Conservation (phyloP, 2,113 vertebrate genomes). For the Glaucidium brasilianum region DNA sequence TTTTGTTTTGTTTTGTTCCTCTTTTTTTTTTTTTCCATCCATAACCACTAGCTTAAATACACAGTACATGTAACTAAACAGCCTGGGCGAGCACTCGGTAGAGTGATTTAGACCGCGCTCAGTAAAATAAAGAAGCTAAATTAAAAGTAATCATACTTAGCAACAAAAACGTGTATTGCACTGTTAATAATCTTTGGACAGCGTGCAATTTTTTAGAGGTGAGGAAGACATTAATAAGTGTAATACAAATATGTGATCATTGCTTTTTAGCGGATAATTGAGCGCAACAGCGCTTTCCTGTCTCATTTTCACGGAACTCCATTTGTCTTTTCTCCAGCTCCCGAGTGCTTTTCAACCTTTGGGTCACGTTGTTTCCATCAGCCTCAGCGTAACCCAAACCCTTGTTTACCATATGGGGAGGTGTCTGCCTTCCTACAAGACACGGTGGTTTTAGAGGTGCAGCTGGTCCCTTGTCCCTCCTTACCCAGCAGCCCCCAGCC, state of each 20-base stretch:
- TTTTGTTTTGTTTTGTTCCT: too few species aligned
- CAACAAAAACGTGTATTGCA: neutral
- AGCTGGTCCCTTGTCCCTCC: neutral
- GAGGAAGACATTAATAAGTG: neutral
- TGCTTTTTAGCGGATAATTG: neutral
- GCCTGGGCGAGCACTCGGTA: neutral
- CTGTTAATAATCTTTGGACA: neutral
- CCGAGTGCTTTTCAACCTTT: neutral
- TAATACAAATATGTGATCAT: neutral
- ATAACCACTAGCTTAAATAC: neutral
- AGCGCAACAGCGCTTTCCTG: neutral
- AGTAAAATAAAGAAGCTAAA: neutral
- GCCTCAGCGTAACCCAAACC: neutral
- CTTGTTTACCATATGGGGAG: neutral
- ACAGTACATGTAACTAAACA: neutral
- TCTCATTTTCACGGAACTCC: neutral
- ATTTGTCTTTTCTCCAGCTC: neutral
- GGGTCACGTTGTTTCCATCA: neutral
- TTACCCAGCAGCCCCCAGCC: neutral
- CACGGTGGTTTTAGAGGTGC: rapidly evolving
- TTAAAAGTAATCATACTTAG: neutral
- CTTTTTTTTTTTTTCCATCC: neutral
- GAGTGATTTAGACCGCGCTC: neutral
- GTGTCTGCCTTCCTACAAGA: neutral
- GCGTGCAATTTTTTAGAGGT: neutral